A percentile compares a stretch with the other conserved stretches of the same genome.
Conservation (phyloP, 2,888 invertebrate genomes). For the Bhutanitis thaidina region DNA sequence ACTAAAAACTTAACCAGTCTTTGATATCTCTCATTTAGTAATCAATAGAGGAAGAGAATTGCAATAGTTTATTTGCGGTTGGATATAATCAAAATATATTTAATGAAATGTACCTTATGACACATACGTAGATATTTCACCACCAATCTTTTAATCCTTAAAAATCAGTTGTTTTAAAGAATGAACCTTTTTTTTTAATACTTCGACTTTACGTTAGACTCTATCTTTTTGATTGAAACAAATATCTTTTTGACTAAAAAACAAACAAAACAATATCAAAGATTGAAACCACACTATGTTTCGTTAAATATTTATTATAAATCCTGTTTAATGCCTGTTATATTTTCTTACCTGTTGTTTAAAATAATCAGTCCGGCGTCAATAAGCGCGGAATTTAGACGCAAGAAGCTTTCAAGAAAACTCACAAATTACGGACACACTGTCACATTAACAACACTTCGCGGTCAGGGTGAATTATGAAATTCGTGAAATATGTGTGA, state of each 20-base stretch:
- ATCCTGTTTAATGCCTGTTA: conserved; percentile 10
- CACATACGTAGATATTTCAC: too few relatives aligned
- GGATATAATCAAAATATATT: too few relatives aligned
- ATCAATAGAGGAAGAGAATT: too few relatives aligned
- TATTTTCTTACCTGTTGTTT: conserved; percentile 55
- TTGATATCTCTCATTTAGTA: background rate
- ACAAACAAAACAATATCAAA: background rate
- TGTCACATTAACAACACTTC: conserved; percentile 18
- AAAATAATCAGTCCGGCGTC: conserved; percentile 49
- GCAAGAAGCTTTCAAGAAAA: conserved; percentile 40
- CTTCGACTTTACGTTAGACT: too few relatives aligned
- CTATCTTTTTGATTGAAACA: too few relatives aligned
- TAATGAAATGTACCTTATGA: too few relatives aligned
- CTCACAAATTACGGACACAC: conserved; percentile 37
- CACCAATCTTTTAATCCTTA: too few relatives aligned
- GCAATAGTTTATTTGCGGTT: too few relatives aligned
- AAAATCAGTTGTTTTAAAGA: too few relatives aligned
- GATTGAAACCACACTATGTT: background rate
- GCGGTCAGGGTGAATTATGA: conserved; percentile 11
- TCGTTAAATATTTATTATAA: background rate
- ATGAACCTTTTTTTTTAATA: too few relatives aligned
- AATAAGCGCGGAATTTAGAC: conserved; percentile 40
- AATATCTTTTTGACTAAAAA: too few relatives aligned
- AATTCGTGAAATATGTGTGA: conserved; percentile 8
- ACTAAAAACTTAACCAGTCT: background rate